Conservation (phyloP, 2,888 invertebrate species). For the Drosophila seclusa region DNA sequence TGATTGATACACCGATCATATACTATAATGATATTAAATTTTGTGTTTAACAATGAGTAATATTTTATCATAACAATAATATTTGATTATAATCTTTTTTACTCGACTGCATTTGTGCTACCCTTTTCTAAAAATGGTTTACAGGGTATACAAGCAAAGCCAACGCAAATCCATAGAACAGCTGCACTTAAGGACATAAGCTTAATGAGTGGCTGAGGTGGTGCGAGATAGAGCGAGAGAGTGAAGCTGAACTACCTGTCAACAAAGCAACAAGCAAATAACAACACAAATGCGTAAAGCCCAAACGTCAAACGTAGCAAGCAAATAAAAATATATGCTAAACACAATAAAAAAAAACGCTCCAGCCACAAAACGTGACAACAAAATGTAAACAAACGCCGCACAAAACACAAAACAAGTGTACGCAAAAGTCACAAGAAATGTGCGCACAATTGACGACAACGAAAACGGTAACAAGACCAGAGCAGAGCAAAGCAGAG, state of each 20-base stretch:
- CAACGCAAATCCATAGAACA: conserved; percentile 17
- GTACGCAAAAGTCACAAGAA: conserved; percentile 30
- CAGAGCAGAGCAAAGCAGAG: conserved; percentile 12
- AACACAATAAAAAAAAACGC: conserved; percentile 12
- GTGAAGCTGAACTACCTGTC: conserved; percentile 41
- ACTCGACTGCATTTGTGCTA: not conserved
- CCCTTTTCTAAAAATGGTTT: not conserved
- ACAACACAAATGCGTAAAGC: conserved; percentile 41
- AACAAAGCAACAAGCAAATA: conserved; percentile 67
- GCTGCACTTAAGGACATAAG: conserved; percentile 13
- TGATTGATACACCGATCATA: not conserved
- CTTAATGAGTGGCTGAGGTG: conserved; percentile 36
- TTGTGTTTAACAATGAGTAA: not conserved
- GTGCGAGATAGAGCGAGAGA: not conserved
- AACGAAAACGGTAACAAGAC: conserved; percentile 33
- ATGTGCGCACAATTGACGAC: conserved; percentile 44
- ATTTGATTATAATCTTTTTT: not conserved
- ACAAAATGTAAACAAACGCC: conserved; percentile 47
- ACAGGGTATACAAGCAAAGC: conserved; percentile 22
- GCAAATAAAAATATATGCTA: conserved; percentile 46
- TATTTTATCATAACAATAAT: not conserved
- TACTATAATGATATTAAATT: not conserved
- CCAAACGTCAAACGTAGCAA: conserved; percentile 46
- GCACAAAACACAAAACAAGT: conserved; percentile 15
- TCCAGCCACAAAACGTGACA: conserved; percentile 56